phyloP scores from a whole-genome alignment of 2,113 vertebrate genomes.

The Acrocephalus arundinaceus region DNA sequence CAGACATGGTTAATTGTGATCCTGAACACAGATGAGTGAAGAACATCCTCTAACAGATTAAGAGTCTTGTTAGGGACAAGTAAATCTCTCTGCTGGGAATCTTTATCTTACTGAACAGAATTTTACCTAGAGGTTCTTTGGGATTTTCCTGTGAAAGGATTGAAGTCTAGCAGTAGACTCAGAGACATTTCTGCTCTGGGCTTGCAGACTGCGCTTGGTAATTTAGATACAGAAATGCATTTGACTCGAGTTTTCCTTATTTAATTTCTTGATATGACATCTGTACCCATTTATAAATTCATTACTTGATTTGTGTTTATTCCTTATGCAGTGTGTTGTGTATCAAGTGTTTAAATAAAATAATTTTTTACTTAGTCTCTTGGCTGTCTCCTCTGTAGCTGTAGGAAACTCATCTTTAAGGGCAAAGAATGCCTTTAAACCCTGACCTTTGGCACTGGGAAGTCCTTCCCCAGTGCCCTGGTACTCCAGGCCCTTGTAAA shows the following conservation, averaged over 20 bases:
- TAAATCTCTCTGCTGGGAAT: not conserved
- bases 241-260: not conserved
- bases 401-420: not conserved
- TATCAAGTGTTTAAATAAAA: not conserved
- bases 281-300: not conserved
- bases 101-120: accelerated
- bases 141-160: too few species aligned
- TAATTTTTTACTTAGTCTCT: not conserved
- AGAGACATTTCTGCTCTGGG: not conserved
- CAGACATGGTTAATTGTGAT: not conserved
- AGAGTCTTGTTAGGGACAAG: not conserved
- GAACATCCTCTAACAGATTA: not conserved
- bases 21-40: not conserved
- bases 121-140: accelerated
- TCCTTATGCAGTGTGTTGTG: not conserved
- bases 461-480: not conserved
- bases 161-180: not conserved
- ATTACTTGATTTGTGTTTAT: not conserved
- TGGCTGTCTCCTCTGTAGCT: not conserved
- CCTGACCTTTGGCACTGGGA: not conserved
- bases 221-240: not conserved
- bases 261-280: not conserved
- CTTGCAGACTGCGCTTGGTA: not conserved
- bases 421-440: not conserved
- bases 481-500: not conserved